phyloP scores from a whole-genome alignment of 2,113 vertebrate species.

The Corapipo altera region DNA sequence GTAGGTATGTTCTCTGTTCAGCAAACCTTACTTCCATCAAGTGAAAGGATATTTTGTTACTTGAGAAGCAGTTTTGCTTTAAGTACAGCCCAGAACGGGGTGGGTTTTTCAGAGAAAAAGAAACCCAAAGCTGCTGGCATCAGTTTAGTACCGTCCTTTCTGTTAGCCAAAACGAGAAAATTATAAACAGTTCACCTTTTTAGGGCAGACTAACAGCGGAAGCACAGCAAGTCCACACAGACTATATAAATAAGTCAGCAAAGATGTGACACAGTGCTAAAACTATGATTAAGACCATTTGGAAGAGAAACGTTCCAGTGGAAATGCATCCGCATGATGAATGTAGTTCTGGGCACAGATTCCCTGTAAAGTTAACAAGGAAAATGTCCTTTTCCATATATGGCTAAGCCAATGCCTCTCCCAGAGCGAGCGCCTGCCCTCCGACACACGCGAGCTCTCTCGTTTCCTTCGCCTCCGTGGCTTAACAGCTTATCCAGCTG shows the following conservation, averaged over 20 bases:
- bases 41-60: neutral
- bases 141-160: neutral
- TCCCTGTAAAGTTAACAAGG: neutral
- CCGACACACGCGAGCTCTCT: neutral
- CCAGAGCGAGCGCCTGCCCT: neutral
- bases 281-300: slow-evolving; percentile 56
- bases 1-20: neutral
- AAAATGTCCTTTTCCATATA: slow-evolving; percentile 57
- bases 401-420: slow-evolving; percentile 2
- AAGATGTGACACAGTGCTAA: slow-evolving; percentile 58
- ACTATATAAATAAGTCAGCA: slow-evolving; percentile 45
- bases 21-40: neutral
- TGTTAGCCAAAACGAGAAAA: neutral
- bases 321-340: neutral
- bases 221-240: neutral
- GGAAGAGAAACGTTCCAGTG: slow-evolving; percentile 43
- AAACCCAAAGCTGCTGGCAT: neutral
- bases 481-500: neutral
- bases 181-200: slow-evolving; percentile 62
- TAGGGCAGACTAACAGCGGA: slow-evolving; percentile 31
- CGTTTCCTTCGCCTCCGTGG: neutral
- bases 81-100: neutral
- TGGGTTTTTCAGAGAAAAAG: neutral
- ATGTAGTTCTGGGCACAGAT: slow-evolving; percentile 8
- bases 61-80: neutral